Base-by-base conservation (phyloP, 2,888 invertebrate species). In the Ceriagrion tenellum region DNA sequence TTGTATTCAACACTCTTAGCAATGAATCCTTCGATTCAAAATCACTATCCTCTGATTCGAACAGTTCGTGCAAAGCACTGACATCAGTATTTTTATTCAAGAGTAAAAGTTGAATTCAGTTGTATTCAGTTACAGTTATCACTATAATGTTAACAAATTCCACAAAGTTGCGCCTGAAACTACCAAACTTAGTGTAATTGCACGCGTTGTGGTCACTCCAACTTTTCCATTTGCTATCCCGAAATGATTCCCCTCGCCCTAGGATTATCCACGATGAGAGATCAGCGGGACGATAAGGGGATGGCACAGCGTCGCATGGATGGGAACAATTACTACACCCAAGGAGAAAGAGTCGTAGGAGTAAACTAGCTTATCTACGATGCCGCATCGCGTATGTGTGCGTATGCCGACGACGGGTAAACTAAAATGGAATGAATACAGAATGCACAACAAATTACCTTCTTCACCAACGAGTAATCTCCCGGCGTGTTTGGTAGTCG, bases 391-490 rank as follows among this genome's bases (percentile, higher is more conserved):
- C 69, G 8, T 47, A n/a, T n/a, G n/a, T n/a, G n/a, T n/a, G 63
- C 23, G 69, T 26, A 69, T 26, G 69, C 69, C n/a, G 8, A 26
- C 26, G 26, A 26, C 26, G 26, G 2, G 47, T 2, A n/a, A n/a
- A 69, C 69, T 69, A n/a, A 69, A 69, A n/a, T 8, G n/a, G 69
- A n/a, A 69, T 23, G 69, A n/a, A 59, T 59, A 59, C 23, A n/a
- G 69, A 69, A 69, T 69, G 69, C 26, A 69, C 69, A 69, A 69
- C 69, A 69, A 69, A 69, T 69, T 69, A 26, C 69, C 69, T n/a
- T 69, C 26, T 69, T 69, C 69, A 8, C 26, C 47, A 47, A 47
- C 47, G 47, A 47, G 47, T 47, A 47, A 47, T 47, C 47, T 47
- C 47, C 8, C 47, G 47, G 69, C 59, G 23, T 69, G 69, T 69